phyloP scores from a whole-genome alignment of 2,797 vertebrate genomes.

The Chlorospingus semifuscus region DNA sequence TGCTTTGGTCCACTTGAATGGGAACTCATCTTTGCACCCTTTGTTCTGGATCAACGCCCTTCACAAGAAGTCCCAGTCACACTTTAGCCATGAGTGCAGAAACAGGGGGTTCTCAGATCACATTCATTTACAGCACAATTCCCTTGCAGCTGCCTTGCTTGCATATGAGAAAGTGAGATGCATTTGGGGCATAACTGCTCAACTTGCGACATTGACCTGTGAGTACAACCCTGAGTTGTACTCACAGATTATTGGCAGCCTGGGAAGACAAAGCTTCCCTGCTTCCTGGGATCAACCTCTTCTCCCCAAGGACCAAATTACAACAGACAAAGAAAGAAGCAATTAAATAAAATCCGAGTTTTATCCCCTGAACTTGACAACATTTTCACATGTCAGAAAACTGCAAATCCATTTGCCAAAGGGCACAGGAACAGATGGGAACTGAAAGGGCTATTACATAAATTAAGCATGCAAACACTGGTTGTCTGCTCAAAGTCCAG shows the following conservation, averaged over 20 bases:
- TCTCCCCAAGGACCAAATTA: not conserved
- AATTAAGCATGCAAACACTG: not conserved
- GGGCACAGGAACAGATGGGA: not conserved
- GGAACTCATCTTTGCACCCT: not conserved
- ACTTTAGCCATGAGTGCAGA: not conserved
- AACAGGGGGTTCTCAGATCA: accelerated
- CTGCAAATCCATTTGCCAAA: not conserved
- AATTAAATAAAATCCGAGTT: not conserved
- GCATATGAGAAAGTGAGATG: not conserved
- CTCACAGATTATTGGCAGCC: not conserved
- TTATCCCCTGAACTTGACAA: not conserved
- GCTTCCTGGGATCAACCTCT: not conserved
- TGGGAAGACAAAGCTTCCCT: not conserved
- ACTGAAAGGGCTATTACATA: not conserved
- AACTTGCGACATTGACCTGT: not conserved
- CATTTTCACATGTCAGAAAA: accelerated
- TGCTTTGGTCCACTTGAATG: not conserved
- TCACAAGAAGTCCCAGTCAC: not conserved
- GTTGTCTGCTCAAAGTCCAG: not conserved
- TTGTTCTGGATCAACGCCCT: not conserved
- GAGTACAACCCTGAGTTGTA: not conserved
- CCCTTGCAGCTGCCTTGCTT: not conserved
- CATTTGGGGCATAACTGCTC: not conserved
- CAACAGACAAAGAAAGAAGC: not conserved
- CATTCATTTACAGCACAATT: accelerated